Evolutionary conservation across 2,797 vertebrate genomes (phyloP), one percentile per base, ranked within the genome.

Genomic region (Tragopan temminckii): DNA sequence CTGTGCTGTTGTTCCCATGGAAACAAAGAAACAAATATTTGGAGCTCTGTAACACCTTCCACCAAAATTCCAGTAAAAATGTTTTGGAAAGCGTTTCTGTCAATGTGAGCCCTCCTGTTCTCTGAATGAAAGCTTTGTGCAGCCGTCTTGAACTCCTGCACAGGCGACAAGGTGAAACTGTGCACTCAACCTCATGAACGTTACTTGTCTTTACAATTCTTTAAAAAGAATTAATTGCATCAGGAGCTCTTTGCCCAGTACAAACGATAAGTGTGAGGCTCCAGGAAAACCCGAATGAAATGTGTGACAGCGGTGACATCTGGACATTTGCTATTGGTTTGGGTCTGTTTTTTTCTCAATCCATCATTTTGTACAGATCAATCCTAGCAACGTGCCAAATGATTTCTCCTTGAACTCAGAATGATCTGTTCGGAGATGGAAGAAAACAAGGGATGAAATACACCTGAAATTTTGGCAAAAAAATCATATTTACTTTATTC

Each of bases 21-120:
- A 97, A 97, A 99, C 97, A 85, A 67, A 98, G 97, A 97, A 99
- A 99, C 99, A 99, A 99, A 99, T 99, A 99, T 98, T 98, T 98
- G 97, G 97, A 98, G 93, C 97, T 98, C 98, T 97, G 98, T 98
- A 97, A 98, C 98, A 99, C 99, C 98, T 98, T 99, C 98, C 97
- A 97, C 97, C 96, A 96, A 98, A 98, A 98, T 98, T 98, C 98
- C 98, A 98, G 97, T 97, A 91, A 97, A 97, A 98, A 98, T 98
- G 98, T 98, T 98, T 98, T 98, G 98, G 98, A 99, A 98, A 98
- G 97, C 97, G 97, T 97, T 97, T 84, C 97, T 98, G 97, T 97
- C 97, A 93, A 36, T 97, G 97, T 96, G 94, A 96, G 93, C 78
- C 52, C 97, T 97, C 95, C 95, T 94, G 96, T 57, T 91, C 94